Conservation (phyloP, 2,797 vertebrate genomes). For the Sebastes minor region DNA sequence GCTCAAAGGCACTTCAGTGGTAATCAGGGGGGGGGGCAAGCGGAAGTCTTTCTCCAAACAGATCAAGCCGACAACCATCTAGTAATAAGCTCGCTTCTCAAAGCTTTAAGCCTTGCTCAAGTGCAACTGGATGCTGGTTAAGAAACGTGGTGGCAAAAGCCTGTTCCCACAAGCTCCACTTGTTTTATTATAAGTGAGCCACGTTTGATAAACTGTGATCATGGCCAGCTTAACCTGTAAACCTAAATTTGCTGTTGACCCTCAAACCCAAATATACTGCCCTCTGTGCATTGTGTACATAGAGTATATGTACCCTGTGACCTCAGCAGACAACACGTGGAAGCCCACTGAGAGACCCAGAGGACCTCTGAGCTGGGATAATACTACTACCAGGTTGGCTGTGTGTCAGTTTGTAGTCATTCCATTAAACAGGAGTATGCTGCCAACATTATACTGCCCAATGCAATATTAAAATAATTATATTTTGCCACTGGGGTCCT, state of each 20-base stretch:
- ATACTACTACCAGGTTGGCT: background rate
- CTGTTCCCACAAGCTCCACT: background rate
- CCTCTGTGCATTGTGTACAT: background rate
- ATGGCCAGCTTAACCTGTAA: background rate
- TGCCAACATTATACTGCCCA: background rate
- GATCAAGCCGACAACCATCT: background rate
- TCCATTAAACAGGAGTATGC: background rate
- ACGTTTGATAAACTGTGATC: background rate
- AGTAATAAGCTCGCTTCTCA: background rate
- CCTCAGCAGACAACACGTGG: background rate
- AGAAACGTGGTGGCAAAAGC: background rate
- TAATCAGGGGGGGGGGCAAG: background rate
- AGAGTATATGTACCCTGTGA: background rate
- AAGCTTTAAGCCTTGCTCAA: background rate
- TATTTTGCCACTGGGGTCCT: background rate
- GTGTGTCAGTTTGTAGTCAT: background rate
- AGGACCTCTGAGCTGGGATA: background rate
- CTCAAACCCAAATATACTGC: background rate
- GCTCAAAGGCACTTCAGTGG: constrained; percentile 14
- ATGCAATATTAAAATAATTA: background rate
- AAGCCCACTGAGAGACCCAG: background rate
- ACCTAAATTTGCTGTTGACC: background rate
- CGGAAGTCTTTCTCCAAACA: background rate
- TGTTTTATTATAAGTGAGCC: background rate
- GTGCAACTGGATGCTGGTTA: background rate